phyloP scores from a whole-genome alignment of 2,797 vertebrate genomes.

The Coregonus suidteri region DNA sequence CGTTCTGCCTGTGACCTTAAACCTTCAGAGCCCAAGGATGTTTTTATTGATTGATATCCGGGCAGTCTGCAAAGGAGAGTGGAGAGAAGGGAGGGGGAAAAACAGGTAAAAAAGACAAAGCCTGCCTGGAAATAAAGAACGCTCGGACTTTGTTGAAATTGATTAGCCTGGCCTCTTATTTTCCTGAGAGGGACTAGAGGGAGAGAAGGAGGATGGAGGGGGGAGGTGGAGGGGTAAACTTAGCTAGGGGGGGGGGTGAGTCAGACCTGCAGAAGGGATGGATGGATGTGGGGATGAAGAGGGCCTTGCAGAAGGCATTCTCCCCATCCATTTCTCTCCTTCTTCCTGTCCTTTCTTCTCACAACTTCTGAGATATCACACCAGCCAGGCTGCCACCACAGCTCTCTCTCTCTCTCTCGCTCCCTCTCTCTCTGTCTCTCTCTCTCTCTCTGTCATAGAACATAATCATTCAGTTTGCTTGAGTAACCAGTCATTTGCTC shows the following conservation, averaged over 20 bases:
- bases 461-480: background rate
- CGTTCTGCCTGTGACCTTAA: constrained; percentile 47
- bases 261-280: constrained; percentile 11
- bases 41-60: constrained; percentile 71
- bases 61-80: constrained; percentile 50
- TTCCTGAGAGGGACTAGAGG: constrained; percentile 20
- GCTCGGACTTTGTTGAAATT: constrained; percentile 45
- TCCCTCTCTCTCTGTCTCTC: constrained; percentile 1
- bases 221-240: background rate
- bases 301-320: constrained; percentile 50
- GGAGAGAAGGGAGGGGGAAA: constrained; percentile 13
- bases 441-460: background rate
- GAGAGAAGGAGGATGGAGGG: background rate
- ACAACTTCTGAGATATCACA: background rate
- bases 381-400: background rate
- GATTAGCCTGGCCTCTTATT: constrained; percentile 44
- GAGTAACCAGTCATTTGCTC: constrained; percentile 49
- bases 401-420: background rate
- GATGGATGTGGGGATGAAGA: background rate
- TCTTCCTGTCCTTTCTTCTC: background rate
- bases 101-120: constrained; percentile 21
- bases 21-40: constrained; percentile 64
- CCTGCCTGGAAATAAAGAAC: constrained; percentile 36
- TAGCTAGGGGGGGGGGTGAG: background rate
- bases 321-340: background rate